These are phyloP conservation scores for Leptodactylus fallax DNA, from an alignment of 2,797 vertebrate species.

Conservation along the genomic window DNA sequence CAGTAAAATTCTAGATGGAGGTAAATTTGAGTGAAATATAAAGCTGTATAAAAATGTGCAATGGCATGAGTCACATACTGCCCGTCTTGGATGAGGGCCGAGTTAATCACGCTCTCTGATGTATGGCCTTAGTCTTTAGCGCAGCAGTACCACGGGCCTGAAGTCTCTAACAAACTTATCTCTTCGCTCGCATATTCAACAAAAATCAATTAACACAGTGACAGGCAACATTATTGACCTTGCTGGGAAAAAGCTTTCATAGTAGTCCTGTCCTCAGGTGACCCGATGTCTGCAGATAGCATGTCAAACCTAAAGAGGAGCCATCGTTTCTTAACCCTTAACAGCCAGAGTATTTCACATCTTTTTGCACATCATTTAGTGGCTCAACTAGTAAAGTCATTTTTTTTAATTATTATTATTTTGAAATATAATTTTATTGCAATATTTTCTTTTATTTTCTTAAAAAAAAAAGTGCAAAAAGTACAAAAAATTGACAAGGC, in stretches of 20 bases:
- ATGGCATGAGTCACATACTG: neutral
- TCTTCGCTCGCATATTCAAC: conserved; percentile 31
- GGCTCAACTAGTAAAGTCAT: too few relatives aligned
- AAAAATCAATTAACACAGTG: conserved; percentile 37
- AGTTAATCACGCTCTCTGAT: neutral
- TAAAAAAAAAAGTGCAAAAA: too few relatives aligned
- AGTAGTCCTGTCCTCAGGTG: conserved; percentile 40
- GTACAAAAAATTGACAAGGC: neutral
- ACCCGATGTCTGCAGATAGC: conserved; percentile 28
- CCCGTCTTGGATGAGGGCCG: neutral
- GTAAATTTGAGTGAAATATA: neutral
- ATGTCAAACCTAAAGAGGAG: neutral
- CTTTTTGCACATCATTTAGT: too few relatives aligned
- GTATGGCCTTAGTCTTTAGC: neutral
- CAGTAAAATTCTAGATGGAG: neutral
- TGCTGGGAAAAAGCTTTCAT: conserved; percentile 33
- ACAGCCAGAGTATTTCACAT: neutral
- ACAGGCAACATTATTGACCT: conserved; percentile 11
- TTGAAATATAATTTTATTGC: too few relatives aligned
- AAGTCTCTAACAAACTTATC: conserved; percentile 12
- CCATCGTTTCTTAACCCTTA: neutral
- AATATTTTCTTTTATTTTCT: too few relatives aligned
- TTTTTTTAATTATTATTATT: too few relatives aligned
- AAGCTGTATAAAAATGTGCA: neutral
- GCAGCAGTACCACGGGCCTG: neutral